Conservation (phyloP, 2,797 vertebrate species). For the Pristis pectinata region DNA sequence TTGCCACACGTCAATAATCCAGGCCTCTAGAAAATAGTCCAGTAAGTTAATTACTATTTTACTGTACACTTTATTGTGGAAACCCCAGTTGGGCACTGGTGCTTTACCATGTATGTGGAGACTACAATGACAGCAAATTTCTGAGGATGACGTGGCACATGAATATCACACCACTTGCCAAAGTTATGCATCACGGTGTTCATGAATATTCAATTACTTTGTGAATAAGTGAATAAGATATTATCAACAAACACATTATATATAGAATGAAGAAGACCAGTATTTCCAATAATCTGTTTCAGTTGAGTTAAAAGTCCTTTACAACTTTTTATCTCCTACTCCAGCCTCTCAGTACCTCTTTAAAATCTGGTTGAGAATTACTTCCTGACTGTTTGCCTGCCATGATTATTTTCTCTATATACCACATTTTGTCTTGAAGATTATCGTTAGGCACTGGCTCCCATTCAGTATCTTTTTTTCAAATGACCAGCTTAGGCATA, state of each 20-base stretch:
- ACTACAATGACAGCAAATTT: background rate
- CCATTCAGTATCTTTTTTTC: background rate
- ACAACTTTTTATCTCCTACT: background rate
- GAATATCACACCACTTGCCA: background rate
- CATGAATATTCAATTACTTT: background rate
- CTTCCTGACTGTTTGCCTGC: background rate
- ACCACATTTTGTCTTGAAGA: background rate
- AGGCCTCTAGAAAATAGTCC: too few relatives aligned
- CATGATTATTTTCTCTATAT: background rate
- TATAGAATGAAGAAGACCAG: background rate
- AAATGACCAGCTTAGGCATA: background rate
- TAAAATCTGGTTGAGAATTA: background rate
- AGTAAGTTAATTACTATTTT: too few relatives aligned
- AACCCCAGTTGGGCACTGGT: background rate
- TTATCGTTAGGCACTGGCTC: background rate
- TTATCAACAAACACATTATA: background rate
- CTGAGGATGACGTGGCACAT: background rate
- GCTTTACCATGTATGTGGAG: background rate
- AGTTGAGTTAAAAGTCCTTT: background rate
- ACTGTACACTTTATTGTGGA: background rate
- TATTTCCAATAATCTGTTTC: background rate
- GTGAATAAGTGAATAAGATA: background rate
- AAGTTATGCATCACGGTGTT: background rate
- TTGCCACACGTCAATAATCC: too few relatives aligned
- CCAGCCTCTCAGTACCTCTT: background rate